Base-by-base conservation (phyloP, 1,140 invertebrate genomes). In the Lasaia peninsularis region DNA sequence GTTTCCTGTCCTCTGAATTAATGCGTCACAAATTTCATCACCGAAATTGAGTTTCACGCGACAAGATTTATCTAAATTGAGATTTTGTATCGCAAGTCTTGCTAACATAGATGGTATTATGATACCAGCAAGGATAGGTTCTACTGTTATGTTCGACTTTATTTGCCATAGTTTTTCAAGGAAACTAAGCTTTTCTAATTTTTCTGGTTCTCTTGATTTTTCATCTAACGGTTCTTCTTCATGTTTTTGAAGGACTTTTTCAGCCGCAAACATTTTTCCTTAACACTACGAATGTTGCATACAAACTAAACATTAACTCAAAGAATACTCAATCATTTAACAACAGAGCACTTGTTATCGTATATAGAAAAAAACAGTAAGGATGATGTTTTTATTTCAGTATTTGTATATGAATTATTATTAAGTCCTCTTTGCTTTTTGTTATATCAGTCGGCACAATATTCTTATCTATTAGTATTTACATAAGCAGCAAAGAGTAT, bases 51-150 rank as follows among this genome's bases (percentile, higher is more conserved):
- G 59, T 72, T 92, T 92, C 0, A 93, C 89, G 14, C 91, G 75
- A 62, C 92, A 93, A 0, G 91, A 89, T 77, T 92, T 92, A 62
- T 93, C 92, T 56, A 93, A 78, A 71, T 91, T 91, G 12, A 93
- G 70, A 81, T 93, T 92, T 70, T 91, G 90, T 20, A 88, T 86
- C 0, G 91, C 90, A 18, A 92, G 59, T 64, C 74, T 85, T 10
- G 89, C 74, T 44, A 92, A 73, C 54, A 90, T 89, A 31, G 89
- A 89, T 2, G 91, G 87, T 56, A 92, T 81, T 1, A 91, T 74
- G 12, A 91, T 88, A 35, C 89, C 90, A 2, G 90, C 78, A 10
- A 92, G 63, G 11, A 92, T 77, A 1, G 91, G 91, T 60, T 92
- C 91, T 10, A 92, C 88, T 0, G 91, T 91, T 33, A 91, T 90